A percentile compares a stretch with the other conserved stretches of the same genome.
Evolutionary conservation across 2,797 vertebrate species (phyloP).

Genomic region (Coccyzus lansbergi): DNA sequence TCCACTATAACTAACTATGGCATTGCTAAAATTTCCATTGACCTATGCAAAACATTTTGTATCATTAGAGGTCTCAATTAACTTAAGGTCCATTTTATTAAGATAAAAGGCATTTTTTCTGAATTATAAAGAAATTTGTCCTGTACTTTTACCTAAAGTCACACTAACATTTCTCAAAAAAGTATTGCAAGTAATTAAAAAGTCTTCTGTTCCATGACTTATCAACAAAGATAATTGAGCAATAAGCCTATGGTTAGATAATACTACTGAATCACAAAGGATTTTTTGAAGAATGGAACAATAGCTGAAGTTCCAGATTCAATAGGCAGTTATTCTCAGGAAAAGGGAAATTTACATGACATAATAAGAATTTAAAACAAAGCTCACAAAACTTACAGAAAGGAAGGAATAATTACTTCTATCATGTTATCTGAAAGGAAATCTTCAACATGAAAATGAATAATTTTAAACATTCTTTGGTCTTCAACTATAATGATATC

Average conservation of each 20-base stretch:
- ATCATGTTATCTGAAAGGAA: not conserved
- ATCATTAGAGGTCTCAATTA: conserved; percentile 27
- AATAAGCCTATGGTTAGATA: conserved; percentile 52
- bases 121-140: conserved; percentile 23
- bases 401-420: conserved; percentile 24
- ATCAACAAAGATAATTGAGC: conserved; percentile 54
- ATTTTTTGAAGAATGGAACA: conserved; percentile 13
- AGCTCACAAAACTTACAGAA: not conserved
- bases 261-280: conserved; percentile 35
- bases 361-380: conserved; percentile 31
- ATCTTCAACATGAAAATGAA: conserved; percentile 21
- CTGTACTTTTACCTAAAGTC: conserved; percentile 43
- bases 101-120: conserved; percentile 34
- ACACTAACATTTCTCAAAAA: not conserved
- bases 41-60: not conserved
- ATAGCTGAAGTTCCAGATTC: conserved; percentile 24
- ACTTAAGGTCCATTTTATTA: conserved; percentile 30
- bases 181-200: conserved; percentile 47
- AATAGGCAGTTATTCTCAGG: not conserved
- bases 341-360: conserved; percentile 12
- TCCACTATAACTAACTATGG: not conserved
- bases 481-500: not conserved
- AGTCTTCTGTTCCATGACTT: conserved; percentile 34
- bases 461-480: conserved; percentile 5
- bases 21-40: not conserved